A percentile compares a stretch with the other conserved stretches of the same genome.
These are phyloP conservation scores for Anoura caudifer DNA, from an alignment of 2,113 vertebrate species.

Conservation along the genomic window DNA sequence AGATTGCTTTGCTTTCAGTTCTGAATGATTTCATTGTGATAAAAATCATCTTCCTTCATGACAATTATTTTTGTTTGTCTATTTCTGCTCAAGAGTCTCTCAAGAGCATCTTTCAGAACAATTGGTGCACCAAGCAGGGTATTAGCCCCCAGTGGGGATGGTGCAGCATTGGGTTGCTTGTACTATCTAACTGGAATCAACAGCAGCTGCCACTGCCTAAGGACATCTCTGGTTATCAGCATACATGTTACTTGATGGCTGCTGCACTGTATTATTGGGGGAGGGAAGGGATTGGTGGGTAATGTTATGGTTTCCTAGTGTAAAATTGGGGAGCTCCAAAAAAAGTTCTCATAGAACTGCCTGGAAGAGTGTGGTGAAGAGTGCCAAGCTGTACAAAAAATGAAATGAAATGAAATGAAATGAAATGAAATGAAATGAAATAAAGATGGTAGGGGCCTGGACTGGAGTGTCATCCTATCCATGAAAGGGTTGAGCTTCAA, in stretches of 20 bases:
- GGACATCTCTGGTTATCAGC: too few relatives aligned
- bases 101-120: background rate
- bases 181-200: background rate
- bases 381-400: background rate
- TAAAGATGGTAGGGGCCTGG: too few relatives aligned
- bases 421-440: too few relatives aligned
- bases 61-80: background rate
- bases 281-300: accelerated
- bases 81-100: background rate
- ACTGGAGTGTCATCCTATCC: too few relatives aligned
- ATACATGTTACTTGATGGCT: background rate
- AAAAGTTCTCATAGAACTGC: background rate
- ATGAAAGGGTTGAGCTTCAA: too few relatives aligned
- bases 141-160: too few relatives aligned
- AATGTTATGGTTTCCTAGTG: too few relatives aligned
- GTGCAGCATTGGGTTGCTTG: background rate
- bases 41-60: background rate
- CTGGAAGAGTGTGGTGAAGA: too few relatives aligned
- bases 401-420: too few relatives aligned
- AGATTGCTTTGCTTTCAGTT: background rate
- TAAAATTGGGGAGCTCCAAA: background rate
- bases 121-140: accelerated
- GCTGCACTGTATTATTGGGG: background rate
- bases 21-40: background rate
- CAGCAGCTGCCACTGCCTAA: background rate